These are phyloP conservation scores for Nothocercus nigrocapillus DNA, from an alignment of 2,113 vertebrate species.

Conservation along the genomic window DNA sequence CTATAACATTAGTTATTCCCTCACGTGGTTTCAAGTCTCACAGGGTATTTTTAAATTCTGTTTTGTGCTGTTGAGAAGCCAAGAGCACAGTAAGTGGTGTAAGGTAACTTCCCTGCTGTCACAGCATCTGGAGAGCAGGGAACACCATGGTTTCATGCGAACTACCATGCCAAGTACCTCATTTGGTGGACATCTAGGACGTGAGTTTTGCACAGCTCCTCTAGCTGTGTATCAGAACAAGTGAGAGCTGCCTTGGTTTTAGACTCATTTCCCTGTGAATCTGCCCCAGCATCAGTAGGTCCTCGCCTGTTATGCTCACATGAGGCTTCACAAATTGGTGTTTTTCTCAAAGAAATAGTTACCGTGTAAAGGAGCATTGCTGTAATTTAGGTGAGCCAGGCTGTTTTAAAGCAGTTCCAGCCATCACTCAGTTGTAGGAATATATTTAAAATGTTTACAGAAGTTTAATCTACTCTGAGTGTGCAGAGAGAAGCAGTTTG, in stretches of 20 bases:
- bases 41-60: constrained; percentile 44
- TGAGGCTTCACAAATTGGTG: not conserved
- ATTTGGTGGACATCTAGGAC: constrained; percentile 51
- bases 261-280: constrained; percentile 41
- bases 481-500: not conserved
- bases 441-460: not conserved
- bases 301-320: not conserved
- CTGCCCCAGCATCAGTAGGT: not conserved
- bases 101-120: constrained; percentile 55
- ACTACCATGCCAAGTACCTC: not conserved
- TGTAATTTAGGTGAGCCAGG: not conserved
- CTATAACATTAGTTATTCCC: constrained; percentile 12
- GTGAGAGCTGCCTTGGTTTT: constrained; percentile 1
- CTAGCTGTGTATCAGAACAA: constrained; percentile 12
- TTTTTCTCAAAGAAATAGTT: constrained; percentile 2
- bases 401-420: constrained; percentile 11
- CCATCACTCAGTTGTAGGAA: not conserved
- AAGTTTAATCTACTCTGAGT: not conserved
- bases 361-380: not conserved
- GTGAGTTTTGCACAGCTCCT: constrained; percentile 52
- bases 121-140: not conserved
- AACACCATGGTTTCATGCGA: constrained; percentile 2
- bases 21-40: not conserved
- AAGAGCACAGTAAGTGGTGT: not conserved
- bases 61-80: constrained; percentile 53